Base-by-base conservation (phyloP, 2,888 invertebrate species). In the Phymatocera aterrima region DNA sequence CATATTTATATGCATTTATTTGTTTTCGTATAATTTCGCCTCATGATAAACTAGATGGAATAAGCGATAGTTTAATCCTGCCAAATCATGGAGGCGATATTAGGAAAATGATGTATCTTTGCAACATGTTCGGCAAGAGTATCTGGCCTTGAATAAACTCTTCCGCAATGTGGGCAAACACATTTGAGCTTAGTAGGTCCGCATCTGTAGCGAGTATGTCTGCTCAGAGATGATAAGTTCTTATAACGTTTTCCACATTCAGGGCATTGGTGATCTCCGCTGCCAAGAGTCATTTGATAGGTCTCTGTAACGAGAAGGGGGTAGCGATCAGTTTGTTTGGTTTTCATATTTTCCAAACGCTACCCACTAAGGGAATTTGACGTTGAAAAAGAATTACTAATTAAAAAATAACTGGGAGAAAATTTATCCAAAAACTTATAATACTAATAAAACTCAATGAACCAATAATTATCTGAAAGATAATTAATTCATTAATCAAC, bases 121-220 rank as follows among this genome's bases (percentile, higher is more conserved):
- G 83, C 82, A 37, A 87, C 79, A 83, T 90, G 90, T 43, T 88
- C 85, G 60, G 84, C 82, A 61, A 89, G 84, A 43, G 85, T 86
- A 77, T 87, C 87, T 31, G 85, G 83, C 77, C 88, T 85, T 43
- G 86, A 86, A 82, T 89, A 90, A 48, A 85, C 80, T 81, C 86
- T 85, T 80, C 86, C 85, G 81, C 88, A 89, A 65, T 84, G 82
- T 77, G 85, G 83, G 79, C 89, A 89, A 40, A 85, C 81, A 78
- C 86, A 86, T 77, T 85, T 86, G 61, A 85, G 80, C 74, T 85
- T 87, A 61, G 84, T 86, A 31, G 86, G 85, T 40, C 89, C 88
- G 80, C 90, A 90, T 82, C 87, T 88, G 80, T 89, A 90, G 54
- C 87, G 86, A 77, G 80, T 82, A 82, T 90, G 89, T 54, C 90